These are phyloP conservation scores for Idris sp. DNA, from an alignment of 1,140 invertebrate genomes.

Conservation along the genomic window DNA sequence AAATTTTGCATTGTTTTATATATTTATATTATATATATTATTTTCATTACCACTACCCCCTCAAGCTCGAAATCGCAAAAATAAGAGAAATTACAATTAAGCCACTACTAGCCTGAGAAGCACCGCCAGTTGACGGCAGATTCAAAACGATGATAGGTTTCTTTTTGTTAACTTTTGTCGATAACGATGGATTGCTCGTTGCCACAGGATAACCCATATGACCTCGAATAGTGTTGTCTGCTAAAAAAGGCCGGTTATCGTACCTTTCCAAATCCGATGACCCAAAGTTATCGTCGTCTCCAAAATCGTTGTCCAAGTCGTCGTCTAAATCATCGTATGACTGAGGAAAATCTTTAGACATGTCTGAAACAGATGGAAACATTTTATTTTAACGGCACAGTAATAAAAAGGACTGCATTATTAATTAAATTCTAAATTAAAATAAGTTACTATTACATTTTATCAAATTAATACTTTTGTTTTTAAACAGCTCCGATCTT, in stretches of 20 bases:
- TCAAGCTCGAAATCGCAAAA: conserved; percentile 57
- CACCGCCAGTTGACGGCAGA: conserved; percentile 53
- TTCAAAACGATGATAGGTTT: conserved; percentile 53
- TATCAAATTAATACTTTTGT: no score
- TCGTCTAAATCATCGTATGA: conserved; percentile 28
- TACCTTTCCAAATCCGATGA: conserved; percentile 42
- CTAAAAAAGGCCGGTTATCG: conserved; percentile 52
- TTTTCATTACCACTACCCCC: conserved; percentile 46
- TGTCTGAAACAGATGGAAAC: conserved; percentile 32
- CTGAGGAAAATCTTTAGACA: conserved; percentile 28
- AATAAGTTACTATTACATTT: no score
- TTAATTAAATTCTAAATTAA: neutral
- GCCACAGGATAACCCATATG: conserved; percentile 42
- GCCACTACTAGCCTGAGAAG: conserved; percentile 64
- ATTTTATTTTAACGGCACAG: conserved; percentile 10
- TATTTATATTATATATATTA: conserved; percentile 12
- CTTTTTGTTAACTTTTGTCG: conserved; percentile 50
- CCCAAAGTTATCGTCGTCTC: conserved; percentile 30
- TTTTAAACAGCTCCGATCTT: no score
- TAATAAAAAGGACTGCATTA: no score
- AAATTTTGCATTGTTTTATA: no score
- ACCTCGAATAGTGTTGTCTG: conserved; percentile 56
- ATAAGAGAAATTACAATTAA: conserved; percentile 59
- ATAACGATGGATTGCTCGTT: conserved; percentile 51
- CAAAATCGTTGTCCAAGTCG: conserved; percentile 40